Evolutionary conservation across 2,113 vertebrate genomes (phyloP).

Genomic region (Myotis yumanensis): DNA sequence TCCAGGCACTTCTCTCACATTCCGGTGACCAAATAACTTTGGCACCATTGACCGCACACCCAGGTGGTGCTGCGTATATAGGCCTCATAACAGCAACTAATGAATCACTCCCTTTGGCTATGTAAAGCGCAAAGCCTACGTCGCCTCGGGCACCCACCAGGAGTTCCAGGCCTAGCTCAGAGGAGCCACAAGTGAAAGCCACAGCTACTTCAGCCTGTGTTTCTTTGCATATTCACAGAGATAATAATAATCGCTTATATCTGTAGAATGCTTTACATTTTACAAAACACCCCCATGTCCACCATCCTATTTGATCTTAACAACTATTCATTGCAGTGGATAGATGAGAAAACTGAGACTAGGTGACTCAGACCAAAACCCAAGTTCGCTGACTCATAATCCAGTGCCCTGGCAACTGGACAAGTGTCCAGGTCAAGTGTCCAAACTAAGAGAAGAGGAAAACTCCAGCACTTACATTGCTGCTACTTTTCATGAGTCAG

Average conservation of each 20-base stretch:
- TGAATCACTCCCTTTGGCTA: slow-evolving; percentile 68
- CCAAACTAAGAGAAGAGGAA: background rate
- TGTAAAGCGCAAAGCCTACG: slow-evolving; percentile 64
- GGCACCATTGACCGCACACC: slow-evolving; percentile 70
- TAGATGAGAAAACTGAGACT: background rate
- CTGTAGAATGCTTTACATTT: background rate
- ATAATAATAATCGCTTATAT: background rate
- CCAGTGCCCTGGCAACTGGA: background rate
- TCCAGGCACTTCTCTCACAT: slow-evolving; percentile 72
- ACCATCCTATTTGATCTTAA: background rate
- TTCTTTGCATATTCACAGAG: slow-evolving; percentile 12
- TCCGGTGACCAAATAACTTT: slow-evolving; percentile 56
- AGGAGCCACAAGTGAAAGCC: background rate
- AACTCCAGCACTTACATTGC: background rate
- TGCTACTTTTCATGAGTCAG: background rate
- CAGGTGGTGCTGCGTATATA: slow-evolving; percentile 67
- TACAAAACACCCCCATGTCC: background rate
- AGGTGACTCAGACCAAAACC: background rate
- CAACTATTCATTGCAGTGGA: background rate
- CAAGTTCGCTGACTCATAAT: background rate
- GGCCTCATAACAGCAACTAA: slow-evolving; percentile 66
- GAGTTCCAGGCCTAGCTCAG: background rate
- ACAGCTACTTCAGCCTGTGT: background rate
- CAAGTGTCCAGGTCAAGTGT: background rate
- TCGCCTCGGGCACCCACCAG: slow-evolving; percentile 39